A percentile compares a stretch with the other conserved stretches of the same genome.
Evolutionary conservation across 2,797 vertebrate species (phyloP).

Genomic region (Spheniscus humboldti): DNA sequence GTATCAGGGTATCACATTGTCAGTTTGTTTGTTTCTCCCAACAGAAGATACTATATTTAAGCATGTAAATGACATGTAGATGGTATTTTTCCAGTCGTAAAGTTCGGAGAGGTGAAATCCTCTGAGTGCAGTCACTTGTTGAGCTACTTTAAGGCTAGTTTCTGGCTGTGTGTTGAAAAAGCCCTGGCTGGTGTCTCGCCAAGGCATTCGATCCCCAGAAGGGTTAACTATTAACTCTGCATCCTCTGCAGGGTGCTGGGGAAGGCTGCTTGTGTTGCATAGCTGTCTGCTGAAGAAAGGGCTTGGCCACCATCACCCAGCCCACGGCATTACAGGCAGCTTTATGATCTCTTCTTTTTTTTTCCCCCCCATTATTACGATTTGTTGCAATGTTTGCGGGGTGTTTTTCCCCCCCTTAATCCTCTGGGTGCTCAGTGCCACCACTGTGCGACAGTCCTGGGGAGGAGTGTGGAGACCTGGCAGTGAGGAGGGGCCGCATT

Average conservation of each 20-base stretch:
- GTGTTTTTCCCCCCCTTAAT: not conserved
- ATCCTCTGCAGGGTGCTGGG: constrained; percentile 15
- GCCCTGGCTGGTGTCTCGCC: not conserved
- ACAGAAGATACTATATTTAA: constrained; percentile 78
- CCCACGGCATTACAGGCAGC: not conserved
- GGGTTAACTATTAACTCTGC: constrained; percentile 59
- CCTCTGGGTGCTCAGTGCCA: not conserved
- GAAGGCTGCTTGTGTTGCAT: not conserved
- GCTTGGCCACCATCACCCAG: not conserved
- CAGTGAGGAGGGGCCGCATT: not conserved
- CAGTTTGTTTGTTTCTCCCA: constrained; percentile 68
- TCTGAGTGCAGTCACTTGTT: constrained; percentile 1
- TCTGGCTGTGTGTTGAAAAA: constrained; percentile 25
- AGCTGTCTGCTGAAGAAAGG: not conserved
- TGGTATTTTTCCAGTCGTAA: constrained; percentile 75
- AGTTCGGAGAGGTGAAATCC: constrained; percentile 67
- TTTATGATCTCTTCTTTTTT: not conserved
- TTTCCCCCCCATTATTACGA: fast-evolving
- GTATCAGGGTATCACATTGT: constrained; percentile 63
- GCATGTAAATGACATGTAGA: constrained; percentile 75
- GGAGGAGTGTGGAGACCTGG: not conserved
- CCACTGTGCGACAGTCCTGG: not conserved
- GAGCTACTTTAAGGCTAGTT: constrained; percentile 52
- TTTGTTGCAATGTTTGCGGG: not conserved
- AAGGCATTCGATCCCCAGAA: not conserved